Base-by-base conservation (phyloP, 2,888 invertebrate genomes). In the Athrips mouffetella region DNA sequence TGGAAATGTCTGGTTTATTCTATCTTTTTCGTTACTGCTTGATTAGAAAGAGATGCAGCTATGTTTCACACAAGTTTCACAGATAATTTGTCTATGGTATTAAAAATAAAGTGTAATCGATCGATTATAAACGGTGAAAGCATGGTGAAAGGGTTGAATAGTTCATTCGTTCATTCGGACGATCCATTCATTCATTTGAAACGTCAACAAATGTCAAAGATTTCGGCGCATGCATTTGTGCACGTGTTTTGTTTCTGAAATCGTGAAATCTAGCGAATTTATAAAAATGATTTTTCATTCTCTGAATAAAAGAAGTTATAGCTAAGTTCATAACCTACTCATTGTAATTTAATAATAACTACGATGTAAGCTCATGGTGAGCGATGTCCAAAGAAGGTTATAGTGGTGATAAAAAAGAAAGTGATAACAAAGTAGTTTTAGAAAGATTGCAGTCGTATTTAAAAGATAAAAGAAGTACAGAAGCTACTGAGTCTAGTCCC, bases 361-460 rank as follows among this genome's bases (percentile, higher is more conserved):
- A 70, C 51, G 37, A 70, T 73, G 72, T 74, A 58, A 72, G 48
- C 61, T 58, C 51, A 47, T 29, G 47, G 33, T 52, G 58, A 76
- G 79, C 72, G 48, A 88, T 88, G 88, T 85, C 88, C 63, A 86
- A 80, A 76, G 88, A 88, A 80, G 86, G 86, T 84, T 86, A 86
- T 82, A 79, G 69, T 71, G 68, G 79, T 51, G 87, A 87, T 60
- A 84, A 82, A 63, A 89, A 82, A 75, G 88, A 88, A 70, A 73
- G 79, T 54, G 88, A 89, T 59, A 88, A 73, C 60, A 89, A 89
- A 80, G 78, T 82, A 16, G 89, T 89, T 47, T 67, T 89, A 52
- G 89, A 89, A 58, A 80, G 79, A 72, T 72, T 89, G 51, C 89
- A 89, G 53, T 73, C 79, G 2, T 89, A 80, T 66, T 62, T 89